A percentile compares a stretch with the other conserved stretches of the same genome.
Evolutionary conservation across 2,888 invertebrate species (phyloP).

Genomic region (Spisula solida): DNA sequence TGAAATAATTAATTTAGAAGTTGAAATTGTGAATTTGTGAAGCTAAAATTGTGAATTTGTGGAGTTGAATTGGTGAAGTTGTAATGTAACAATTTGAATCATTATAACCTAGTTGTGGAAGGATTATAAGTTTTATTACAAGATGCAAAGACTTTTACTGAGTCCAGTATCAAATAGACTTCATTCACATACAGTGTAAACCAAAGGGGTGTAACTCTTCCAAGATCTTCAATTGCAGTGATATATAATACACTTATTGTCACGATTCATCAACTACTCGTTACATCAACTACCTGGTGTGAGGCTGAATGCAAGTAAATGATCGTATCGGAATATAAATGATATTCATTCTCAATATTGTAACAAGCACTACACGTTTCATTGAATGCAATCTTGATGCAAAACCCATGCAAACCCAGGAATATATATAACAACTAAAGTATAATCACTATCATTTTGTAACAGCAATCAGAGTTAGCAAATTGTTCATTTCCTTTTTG

Average conservation of each 20-base stretch:
- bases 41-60: too few species aligned
- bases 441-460: too few species aligned
- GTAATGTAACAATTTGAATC: too few species aligned
- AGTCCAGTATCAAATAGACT: neutral
- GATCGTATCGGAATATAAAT: neutral
- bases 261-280: neutral
- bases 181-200: neutral
- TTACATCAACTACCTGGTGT: neutral
- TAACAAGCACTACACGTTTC: constrained; percentile 10
- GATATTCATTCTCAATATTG: constrained; percentile 20
- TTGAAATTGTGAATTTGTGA: too few species aligned
- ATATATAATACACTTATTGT: neutral
- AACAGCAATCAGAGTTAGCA: too few species aligned
- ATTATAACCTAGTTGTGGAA: too few species aligned
- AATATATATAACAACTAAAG: neutral
- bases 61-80: too few species aligned
- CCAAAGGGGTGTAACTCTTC: neutral
- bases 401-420: neutral
- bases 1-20: too few species aligned
- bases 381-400: neutral
- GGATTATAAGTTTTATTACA: too few species aligned
- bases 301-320: neutral
- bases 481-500: too few species aligned
- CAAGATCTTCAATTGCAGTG: neutral
- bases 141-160: too few species aligned